Conservation (phyloP, 2,113 vertebrate species). For the Rhombomys opimus region DNA sequence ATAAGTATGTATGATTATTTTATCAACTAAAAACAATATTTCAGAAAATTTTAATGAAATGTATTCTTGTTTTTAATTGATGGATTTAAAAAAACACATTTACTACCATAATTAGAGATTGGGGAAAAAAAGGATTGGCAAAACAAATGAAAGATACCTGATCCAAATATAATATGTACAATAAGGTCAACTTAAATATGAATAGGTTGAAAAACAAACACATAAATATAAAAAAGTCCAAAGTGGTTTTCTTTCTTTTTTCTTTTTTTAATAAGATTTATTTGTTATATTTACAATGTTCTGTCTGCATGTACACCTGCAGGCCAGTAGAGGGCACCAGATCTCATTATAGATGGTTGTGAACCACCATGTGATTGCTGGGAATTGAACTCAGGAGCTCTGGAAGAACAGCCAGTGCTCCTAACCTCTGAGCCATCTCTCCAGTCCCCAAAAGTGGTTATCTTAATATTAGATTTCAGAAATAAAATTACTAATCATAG, state of each 20-base stretch:
- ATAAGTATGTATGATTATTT: background rate
- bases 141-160: background rate
- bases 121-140: background rate
- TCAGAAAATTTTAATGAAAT: background rate
- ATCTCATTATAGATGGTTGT: too few species aligned
- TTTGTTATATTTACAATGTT: too few species aligned
- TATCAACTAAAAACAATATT: background rate
- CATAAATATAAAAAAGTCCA: background rate
- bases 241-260: too few species aligned
- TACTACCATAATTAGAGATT: background rate
- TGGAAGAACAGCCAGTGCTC: too few species aligned
- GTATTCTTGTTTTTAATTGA: background rate
- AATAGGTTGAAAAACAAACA: conserved; percentile 29
- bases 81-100: background rate
- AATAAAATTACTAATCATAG: conserved; percentile 20
- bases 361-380: too few species aligned
- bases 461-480: background rate
- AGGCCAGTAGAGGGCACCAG: too few species aligned
- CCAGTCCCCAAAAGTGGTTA: background rate
- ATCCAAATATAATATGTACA: background rate
- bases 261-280: too few species aligned
- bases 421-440: too few species aligned
- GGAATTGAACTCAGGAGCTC: too few species aligned
- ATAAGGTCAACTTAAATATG: conserved; percentile 20
- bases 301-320: too few species aligned